Base-by-base conservation (phyloP, 2,797 vertebrate genomes). In the Xiphorhynchus erythropygius region DNA sequence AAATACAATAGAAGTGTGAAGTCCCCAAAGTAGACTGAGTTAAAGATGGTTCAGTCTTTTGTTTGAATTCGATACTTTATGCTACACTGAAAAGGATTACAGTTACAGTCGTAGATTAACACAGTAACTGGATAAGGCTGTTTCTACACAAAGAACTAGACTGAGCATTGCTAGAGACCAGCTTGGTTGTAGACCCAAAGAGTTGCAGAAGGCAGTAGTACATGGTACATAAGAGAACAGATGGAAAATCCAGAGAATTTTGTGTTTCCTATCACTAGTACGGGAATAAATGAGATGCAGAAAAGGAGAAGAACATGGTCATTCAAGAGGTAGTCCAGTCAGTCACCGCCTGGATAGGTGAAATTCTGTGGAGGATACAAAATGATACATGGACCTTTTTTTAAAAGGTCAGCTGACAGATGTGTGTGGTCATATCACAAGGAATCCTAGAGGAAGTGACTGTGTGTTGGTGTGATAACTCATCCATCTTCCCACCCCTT, bases 11-110 rank as follows among this genome's bases (percentile, higher is more conserved):
- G 18, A 83, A 90, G 60, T 64, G 57, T 56, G 87, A 92, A 78
- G 75, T 59, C n/a, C 91, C 56, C 52, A 49, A 65, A 80, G 47
- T 4, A 53, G 35, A 46, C 35, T 44, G 44, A 64, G 22, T 68
- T 77, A 89, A 71, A 84, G 39, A 59, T 33, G 28, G 39, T 82
- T 76, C 71, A 8, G 5, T 89, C 73, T 95, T 92, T 53, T 76
- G 53, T 57, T 88, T 81, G 44, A 92, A 79, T 78, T 23, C 79
- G 42, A 39, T 35, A 35, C 68, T 68, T 91, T 83, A 65, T 82
- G 83, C 53, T 59, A 73, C 53, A 71, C 41, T 88, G 76, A 60
- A 91, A 85, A 77, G 21, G 59, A 80, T 89, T 89, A 33, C 75
- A 77, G 55, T 39, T 78, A 37, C 65, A 89, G 67, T 86, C 63